Evolutionary conservation across 2,888 invertebrate genomes (phyloP), one percentile per base, ranked within the genome.

Genomic region (Phragmatobia fuliginosa): DNA sequence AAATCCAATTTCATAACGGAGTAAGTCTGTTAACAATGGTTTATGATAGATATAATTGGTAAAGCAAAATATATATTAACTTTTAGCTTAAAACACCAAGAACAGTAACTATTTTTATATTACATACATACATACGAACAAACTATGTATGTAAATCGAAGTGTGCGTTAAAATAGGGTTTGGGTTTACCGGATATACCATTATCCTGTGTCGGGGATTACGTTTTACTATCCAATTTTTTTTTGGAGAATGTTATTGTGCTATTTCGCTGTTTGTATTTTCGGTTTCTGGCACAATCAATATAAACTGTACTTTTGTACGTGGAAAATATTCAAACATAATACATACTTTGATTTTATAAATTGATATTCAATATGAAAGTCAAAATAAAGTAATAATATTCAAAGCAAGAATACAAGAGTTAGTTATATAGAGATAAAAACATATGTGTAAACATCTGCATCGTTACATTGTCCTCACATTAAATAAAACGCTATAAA

Each of bases 151-250:
- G 65, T 58, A 31, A 32, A 62, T 56, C 25, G 25, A 21, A 32
- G 31, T 63, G 63, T 73, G 73, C 65, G 71, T 71, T 71, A 70
- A 73, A 81, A 72, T 56, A 67, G 68, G 69, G 72, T 75, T 73
- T 70, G 63, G 67, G 73, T 72, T 68, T 72, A 66, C 75, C 70
- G 74, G 72, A 73, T 66, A 70, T 64, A 74, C 74, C 70, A 79
- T 79, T 82, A 76, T 79, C 75, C 73, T 72, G 75, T 76, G 75
- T 74, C 64, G 58, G 66, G 68, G 67, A 79, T 79, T 82, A 81
- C 74, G 71, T 74, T 73, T 72, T 72, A 70, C 71, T 71, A 77
- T 76, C 49, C 61, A 76, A 52, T 72, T 81, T 81, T 79, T n/a
- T 74, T 66, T 61, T 49, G 14, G 59, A 38, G 32, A n/a, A 66